These are phyloP conservation scores for Drosophila quasianomalipes DNA, from an alignment of 2,888 invertebrate genomes.

Conservation along the genomic window DNA sequence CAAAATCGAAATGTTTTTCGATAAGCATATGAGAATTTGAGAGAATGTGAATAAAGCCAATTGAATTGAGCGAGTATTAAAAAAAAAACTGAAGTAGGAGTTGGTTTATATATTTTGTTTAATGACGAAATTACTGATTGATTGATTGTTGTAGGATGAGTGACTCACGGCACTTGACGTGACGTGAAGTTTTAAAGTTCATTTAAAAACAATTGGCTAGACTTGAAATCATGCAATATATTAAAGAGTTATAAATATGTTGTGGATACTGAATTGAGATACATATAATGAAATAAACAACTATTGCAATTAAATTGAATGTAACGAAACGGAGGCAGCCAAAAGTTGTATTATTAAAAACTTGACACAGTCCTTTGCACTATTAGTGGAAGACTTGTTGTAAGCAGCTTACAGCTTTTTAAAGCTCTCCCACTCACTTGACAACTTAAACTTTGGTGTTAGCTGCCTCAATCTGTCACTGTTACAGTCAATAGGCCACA, in stretches of 20 bases:
- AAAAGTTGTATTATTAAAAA: background rate
- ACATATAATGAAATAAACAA: background rate
- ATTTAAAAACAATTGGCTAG: background rate
- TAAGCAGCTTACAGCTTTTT: background rate
- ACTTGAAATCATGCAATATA: background rate
- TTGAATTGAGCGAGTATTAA: background rate
- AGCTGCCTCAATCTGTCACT: slow-evolving; percentile 16
- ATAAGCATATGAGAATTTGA: background rate
- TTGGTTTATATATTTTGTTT: background rate
- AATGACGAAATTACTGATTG: background rate
- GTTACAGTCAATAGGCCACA: slow-evolving; percentile 13
- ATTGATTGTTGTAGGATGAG: background rate
- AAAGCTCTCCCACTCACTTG: background rate
- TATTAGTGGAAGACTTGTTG: background rate
- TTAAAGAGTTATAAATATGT: background rate
- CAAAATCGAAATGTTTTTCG: background rate
- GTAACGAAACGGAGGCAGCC: background rate
- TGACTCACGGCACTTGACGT: too few species aligned
- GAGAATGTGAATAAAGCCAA: background rate
- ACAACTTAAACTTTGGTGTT: background rate
- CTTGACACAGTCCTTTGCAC: background rate
- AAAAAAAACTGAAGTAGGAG: background rate
- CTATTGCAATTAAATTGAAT: background rate
- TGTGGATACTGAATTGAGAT: background rate
- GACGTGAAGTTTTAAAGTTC: background rate